These are phyloP conservation scores for Heliocidaris erythrogramma DNA, from an alignment of 35 echinoderm and acorn worm species.

Conservation along the genomic window DNA sequence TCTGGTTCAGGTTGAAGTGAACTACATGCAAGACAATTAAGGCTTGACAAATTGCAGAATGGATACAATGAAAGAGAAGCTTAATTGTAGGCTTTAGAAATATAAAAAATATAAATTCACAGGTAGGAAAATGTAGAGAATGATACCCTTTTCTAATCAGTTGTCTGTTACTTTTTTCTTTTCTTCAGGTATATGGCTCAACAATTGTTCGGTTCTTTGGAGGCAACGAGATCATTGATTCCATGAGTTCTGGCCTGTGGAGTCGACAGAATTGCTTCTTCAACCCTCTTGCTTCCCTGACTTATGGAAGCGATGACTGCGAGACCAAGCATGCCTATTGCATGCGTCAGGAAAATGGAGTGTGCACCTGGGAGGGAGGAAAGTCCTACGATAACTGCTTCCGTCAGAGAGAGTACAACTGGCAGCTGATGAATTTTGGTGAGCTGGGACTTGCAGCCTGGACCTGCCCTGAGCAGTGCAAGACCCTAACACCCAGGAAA, in stretches of 20 bases:
- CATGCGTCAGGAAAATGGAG: conserved; percentile 15
- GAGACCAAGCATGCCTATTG: conserved; percentile 48
- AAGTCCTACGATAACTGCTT: conserved; percentile 54
- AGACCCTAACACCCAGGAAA: neutral
- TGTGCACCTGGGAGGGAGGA: conserved; percentile 53
- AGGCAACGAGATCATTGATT: neutral
- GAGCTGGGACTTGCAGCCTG: conserved; percentile 42
- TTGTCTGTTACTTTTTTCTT: neutral
- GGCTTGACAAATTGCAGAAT: too few relatives aligned
- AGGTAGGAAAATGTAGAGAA: too few relatives aligned
- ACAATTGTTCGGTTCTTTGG: neutral
- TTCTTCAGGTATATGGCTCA: neutral
- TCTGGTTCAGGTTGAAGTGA: too few relatives aligned
- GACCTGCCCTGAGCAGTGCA: conserved; percentile 49
- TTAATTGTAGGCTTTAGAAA: too few relatives aligned
- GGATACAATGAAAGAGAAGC: too few relatives aligned
- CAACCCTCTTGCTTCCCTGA: conserved; percentile 62
- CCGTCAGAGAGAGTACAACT: conserved; percentile 46
- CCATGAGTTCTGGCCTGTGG: conserved; percentile 53
- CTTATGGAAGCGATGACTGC: conserved; percentile 55
- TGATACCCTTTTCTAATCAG: too few relatives aligned
- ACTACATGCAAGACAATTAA: too few relatives aligned
- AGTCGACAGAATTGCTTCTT: conserved; percentile 45
- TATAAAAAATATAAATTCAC: too few relatives aligned
- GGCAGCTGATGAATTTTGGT: conserved; percentile 40